Evolutionary conservation across 2,113 vertebrate species (phyloP).

Genomic region (Takifugu flavidus): DNA sequence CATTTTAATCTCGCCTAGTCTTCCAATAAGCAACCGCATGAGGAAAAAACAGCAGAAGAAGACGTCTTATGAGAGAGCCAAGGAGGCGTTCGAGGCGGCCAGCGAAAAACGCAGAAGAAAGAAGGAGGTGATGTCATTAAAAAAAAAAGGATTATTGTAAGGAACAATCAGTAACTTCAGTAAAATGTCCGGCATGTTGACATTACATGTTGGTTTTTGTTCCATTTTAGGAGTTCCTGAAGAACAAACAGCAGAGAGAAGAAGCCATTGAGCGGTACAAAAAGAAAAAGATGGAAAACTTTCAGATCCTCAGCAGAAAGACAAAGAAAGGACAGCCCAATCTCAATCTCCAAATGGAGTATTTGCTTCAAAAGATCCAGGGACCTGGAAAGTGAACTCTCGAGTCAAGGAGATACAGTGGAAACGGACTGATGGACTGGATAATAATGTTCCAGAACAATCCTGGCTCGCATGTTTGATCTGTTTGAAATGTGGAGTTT

Average conservation of each 20-base stretch:
- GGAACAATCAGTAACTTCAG: not conserved
- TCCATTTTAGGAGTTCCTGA: constrained; percentile 78
- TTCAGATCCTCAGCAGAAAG: constrained; percentile 87
- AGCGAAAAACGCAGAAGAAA: constrained; percentile 77
- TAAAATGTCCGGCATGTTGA: no score
- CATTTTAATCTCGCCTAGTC: constrained; percentile 32
- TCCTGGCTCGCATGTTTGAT: not conserved
- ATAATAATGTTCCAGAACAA: not conserved
- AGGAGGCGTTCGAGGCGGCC: constrained; percentile 84
- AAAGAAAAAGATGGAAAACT: constrained; percentile 86
- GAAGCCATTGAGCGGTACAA: constrained; percentile 84
- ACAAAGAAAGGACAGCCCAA: constrained; percentile 96
- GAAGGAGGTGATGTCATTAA: constrained; percentile 78
- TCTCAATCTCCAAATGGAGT: constrained; percentile 94
- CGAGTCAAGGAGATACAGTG: not conserved
- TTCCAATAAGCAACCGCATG: constrained; percentile 65
- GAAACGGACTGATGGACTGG: not conserved
- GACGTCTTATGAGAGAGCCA: constrained; percentile 87
- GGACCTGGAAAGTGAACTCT: constrained; percentile 47
- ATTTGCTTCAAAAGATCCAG: constrained; percentile 93
- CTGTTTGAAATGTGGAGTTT: not conserved
- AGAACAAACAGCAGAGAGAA: constrained; percentile 80
- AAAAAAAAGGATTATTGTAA: not conserved
- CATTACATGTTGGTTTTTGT: not conserved
- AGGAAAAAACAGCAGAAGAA: constrained; percentile 78